These are phyloP conservation scores for Scaptomyza tumidula DNA, from an alignment of 2,888 invertebrate genomes.

Conservation along the genomic window DNA sequence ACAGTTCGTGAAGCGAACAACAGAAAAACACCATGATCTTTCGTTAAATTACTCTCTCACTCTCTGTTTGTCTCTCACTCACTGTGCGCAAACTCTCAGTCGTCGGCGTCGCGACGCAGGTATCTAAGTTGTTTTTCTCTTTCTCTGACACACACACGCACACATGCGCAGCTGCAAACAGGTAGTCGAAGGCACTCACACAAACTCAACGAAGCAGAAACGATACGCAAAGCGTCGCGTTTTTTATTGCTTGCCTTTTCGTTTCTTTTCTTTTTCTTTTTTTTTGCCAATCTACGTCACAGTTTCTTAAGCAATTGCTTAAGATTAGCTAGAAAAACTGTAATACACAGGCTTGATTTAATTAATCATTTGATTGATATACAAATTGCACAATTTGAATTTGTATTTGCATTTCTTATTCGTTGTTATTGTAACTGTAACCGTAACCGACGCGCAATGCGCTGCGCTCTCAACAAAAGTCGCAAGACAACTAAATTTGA, in stretches of 20 bases:
- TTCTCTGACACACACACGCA: conserved; percentile 34
- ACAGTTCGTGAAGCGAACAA: conserved; percentile 21
- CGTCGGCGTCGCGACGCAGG: conserved; percentile 44
- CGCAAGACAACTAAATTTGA: conserved; percentile 66
- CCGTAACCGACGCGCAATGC: conserved; percentile 38
- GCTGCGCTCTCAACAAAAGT: conserved; percentile 60
- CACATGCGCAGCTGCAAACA: conserved; percentile 61
- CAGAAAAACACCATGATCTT: conserved; percentile 21
- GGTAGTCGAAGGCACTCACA: conserved; percentile 62
- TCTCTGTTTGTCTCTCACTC: conserved; percentile 20
- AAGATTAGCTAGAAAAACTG: neutral
- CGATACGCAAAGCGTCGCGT: conserved; percentile 55
- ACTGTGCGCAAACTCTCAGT: conserved; percentile 28
- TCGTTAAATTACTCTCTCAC: conserved; percentile 44
- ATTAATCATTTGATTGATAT: conserved; percentile 1
- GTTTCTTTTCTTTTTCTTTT: conserved; percentile 31
- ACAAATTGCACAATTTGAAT: conserved; percentile 35
- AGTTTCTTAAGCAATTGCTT: conserved; percentile 13
- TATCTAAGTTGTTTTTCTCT: conserved; percentile 33
- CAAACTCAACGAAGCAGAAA: conserved; percentile 67
- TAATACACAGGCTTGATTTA: neutral
- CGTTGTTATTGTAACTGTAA: conserved; percentile 25
- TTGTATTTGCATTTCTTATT: conserved; percentile 45
- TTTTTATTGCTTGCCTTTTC: conserved; percentile 52
- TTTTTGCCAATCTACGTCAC: conserved; percentile 17